Percentiles rank a stretch among this genome's conserved stretches.
phyloP scores from a whole-genome alignment of 2,888 invertebrate genomes.

The Ceramica pisi region DNA sequence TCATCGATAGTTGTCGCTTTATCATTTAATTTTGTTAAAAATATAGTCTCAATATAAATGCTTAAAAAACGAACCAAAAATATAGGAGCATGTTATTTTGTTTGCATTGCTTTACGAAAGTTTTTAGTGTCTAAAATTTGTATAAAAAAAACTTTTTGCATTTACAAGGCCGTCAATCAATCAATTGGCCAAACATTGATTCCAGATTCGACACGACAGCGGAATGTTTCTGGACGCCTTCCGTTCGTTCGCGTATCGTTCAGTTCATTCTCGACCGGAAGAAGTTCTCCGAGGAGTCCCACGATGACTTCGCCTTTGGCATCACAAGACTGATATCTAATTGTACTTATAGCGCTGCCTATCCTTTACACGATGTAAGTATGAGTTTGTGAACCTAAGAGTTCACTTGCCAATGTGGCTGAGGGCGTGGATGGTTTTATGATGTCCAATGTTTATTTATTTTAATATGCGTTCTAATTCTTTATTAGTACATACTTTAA shows the following conservation, averaged over 20 bases:
- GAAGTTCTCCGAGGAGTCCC: constrained; percentile 92
- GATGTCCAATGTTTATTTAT: no score
- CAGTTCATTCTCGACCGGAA: constrained; percentile 98
- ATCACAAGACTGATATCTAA: constrained; percentile 94
- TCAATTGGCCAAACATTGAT: constrained; percentile 11
- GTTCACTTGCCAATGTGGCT: no score
- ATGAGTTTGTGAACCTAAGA: no score
- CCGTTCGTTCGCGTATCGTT: constrained; percentile 96
- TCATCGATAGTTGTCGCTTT: no score
- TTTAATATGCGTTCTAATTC: no score
- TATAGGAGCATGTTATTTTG: neutral
- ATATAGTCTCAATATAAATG: no score
- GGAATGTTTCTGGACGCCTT: constrained; percentile 96
- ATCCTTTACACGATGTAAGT: constrained; percentile 96
- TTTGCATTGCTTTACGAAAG: neutral
- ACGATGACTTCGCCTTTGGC: constrained; percentile 95
- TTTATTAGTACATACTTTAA: no score
- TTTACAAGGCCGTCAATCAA: neutral
- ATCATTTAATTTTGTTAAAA: no score
- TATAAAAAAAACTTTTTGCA: neutral
- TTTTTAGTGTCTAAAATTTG: neutral
- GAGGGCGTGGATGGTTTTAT: no score
- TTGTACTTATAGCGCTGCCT: constrained; percentile 94
- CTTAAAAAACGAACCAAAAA: no score
- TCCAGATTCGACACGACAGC: constrained; percentile 95